Evolutionary conservation across 1,140 invertebrate species (phyloP).

Genomic region (Lycorma delicatula): DNA sequence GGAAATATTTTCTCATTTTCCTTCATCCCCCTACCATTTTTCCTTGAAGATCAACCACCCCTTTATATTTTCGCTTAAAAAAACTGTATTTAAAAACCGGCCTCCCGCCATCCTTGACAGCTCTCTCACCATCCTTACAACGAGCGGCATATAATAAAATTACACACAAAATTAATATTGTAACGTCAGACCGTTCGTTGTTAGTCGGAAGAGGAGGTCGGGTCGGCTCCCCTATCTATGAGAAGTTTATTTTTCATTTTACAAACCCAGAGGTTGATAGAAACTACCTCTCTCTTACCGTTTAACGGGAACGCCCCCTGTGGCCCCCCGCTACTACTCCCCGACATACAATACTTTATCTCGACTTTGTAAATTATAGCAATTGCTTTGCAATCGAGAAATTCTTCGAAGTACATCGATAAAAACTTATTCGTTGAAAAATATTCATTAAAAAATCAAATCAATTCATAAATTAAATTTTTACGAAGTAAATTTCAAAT

Average conservation of each 20-base stretch:
- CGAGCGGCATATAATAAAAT: conserved; percentile 17
- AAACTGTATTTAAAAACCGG: conserved; percentile 11
- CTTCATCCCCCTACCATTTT: not conserved
- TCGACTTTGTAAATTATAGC: too few relatives aligned
- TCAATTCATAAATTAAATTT: too few relatives aligned
- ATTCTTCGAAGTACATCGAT: too few relatives aligned
- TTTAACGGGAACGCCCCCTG: too few relatives aligned
- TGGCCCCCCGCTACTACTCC: too few relatives aligned
- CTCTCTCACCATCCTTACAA: not conserved
- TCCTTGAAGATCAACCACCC: conserved; percentile 2
- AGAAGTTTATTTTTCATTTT: conserved; percentile 21
- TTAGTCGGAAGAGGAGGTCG: too few relatives aligned
- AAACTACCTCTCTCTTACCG: too few relatives aligned
- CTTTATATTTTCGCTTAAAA: conserved; percentile 7
- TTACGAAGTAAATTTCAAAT: too few relatives aligned
- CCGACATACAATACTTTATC: too few relatives aligned
- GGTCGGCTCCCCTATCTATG: conserved; percentile 13
- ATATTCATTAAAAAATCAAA: too few relatives aligned
- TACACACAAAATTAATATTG: conserved; percentile 20
- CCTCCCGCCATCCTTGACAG: not conserved
- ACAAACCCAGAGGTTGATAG: not conserved
- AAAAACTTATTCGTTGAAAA: too few relatives aligned
- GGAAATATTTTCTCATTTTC: conserved; percentile 14
- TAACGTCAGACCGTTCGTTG: conserved; percentile 1
- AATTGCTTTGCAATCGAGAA: too few relatives aligned